Evolutionary conservation across 2,797 vertebrate genomes (phyloP).

Genomic region (Bufotes viridis): DNA sequence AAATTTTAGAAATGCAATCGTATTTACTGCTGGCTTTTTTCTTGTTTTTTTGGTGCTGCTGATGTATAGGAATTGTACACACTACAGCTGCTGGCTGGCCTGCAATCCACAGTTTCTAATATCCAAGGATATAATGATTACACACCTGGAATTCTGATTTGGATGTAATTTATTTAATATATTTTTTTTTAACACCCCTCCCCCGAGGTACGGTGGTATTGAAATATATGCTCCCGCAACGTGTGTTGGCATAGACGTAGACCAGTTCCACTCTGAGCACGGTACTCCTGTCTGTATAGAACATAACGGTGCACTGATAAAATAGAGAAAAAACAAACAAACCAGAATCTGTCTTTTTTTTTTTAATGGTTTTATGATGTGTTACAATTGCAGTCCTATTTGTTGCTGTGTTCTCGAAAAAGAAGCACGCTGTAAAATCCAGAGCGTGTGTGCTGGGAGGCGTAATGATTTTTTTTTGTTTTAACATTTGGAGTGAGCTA

Average conservation of each 20-base stretch:
- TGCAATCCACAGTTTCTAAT: not conserved
- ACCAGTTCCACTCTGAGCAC: slow-evolving; percentile 81
- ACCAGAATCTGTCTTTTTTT: slow-evolving; percentile 71
- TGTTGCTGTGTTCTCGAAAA: slow-evolving; percentile 68
- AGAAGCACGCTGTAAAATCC: slow-evolving; percentile 71
- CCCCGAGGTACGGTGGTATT: not conserved
- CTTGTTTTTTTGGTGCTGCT: slow-evolving; percentile 14
- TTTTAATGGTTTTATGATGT: slow-evolving; percentile 77
- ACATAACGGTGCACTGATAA: slow-evolving; percentile 79
- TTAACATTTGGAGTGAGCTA: slow-evolving; percentile 68
- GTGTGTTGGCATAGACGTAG: slow-evolving; percentile 81
- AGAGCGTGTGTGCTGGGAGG: slow-evolving; percentile 70
- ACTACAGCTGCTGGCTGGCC: slow-evolving; percentile 9
- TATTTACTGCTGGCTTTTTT: not conserved
- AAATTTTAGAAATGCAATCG: not conserved
- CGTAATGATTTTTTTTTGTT: slow-evolving; percentile 14
- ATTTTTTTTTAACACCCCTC: not conserved
- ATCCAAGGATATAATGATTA: not conserved
- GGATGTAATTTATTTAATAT: not conserved
- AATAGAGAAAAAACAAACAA: slow-evolving; percentile 53
- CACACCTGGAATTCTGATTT: not conserved
- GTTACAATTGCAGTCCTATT: slow-evolving; percentile 78
- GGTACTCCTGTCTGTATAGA: slow-evolving; percentile 72
- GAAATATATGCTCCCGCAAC: slow-evolving; percentile 63
- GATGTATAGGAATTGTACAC: not conserved